phyloP scores from a whole-genome alignment of 2,888 invertebrate species.

The Cerastoderma edule region DNA sequence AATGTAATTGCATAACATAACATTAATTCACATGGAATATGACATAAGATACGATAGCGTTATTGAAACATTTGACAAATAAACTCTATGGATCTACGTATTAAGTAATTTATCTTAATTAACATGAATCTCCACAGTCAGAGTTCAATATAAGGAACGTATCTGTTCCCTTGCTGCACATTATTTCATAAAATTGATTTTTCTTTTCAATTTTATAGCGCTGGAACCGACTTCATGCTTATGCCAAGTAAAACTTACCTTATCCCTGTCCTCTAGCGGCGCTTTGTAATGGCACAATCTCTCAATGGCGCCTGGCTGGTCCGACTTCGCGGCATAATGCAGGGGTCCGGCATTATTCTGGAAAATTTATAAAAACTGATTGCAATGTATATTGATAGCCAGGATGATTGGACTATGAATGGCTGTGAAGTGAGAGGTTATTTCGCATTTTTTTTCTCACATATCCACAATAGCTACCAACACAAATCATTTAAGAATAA shows the following conservation, averaged over 20 bases:
- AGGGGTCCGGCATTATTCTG: constrained; percentile 38
- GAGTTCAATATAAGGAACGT: background rate
- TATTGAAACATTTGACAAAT: background rate
- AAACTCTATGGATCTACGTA: too few species aligned
- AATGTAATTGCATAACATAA: too few species aligned
- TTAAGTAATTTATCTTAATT: too few species aligned
- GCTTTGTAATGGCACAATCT: constrained; percentile 30
- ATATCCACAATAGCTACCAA: background rate
- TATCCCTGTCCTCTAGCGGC: constrained; percentile 30
- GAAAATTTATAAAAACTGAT: background rate
- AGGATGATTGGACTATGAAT: too few species aligned
- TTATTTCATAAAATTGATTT: background rate
- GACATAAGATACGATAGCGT: background rate
- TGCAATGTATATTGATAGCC: too few species aligned
- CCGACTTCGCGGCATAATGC: constrained; percentile 45
- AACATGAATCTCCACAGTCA: background rate
- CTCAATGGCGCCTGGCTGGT: constrained; percentile 24
- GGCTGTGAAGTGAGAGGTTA: too few species aligned
- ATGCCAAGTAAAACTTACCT: constrained; percentile 34
- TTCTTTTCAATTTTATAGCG: background rate
- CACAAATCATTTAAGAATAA: too few species aligned
- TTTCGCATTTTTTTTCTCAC: too few species aligned
- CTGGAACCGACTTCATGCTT: too few species aligned
- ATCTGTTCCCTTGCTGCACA: background rate
- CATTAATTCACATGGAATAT: too few species aligned